A percentile compares a stretch with the other conserved stretches of the same genome.
These are phyloP conservation scores for Dipodomys ordii DNA, from an alignment of 2,113 vertebrate species.

Conservation along the genomic window DNA sequence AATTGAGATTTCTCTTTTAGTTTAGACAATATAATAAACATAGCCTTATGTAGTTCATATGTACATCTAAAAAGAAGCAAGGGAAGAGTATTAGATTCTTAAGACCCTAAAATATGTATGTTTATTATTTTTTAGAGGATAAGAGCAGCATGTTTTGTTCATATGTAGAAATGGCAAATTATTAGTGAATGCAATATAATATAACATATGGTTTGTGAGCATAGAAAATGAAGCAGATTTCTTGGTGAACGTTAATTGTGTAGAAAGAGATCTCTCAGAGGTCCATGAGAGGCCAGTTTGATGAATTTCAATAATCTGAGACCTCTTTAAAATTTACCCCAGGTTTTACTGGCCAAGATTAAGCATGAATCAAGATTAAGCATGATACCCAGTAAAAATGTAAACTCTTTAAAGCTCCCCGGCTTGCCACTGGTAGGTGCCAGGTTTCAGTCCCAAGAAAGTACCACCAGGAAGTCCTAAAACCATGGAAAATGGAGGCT, in stretches of 20 bases:
- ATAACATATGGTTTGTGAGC: background rate
- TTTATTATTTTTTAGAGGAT: background rate
- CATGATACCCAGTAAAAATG: background rate
- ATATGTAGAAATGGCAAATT: conserved; percentile 45
- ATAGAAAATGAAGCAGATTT: background rate
- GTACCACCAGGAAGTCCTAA: conserved; percentile 40
- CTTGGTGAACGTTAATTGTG: background rate
- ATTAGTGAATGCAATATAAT: background rate
- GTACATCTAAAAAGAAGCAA: background rate
- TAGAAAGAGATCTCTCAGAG: conserved; percentile 9
- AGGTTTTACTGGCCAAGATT: conserved; percentile 29
- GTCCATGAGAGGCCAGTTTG: background rate
- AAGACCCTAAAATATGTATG: background rate
- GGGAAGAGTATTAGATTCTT: background rate
- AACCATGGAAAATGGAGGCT: conserved; percentile 68
- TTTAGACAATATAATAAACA: background rate
- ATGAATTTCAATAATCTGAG: conserved; percentile 42
- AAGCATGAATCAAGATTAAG: conserved; percentile 1
- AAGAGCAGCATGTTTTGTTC: background rate
- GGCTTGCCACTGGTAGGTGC: conserved; percentile 49
- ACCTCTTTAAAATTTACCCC: background rate
- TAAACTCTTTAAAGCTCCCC: conserved; percentile 64
- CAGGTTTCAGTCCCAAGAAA: conserved; percentile 63
- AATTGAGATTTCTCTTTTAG: background rate
- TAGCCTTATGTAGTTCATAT: background rate